Evolutionary conservation across 1,140 invertebrate genomes (phyloP), one percentile per base, ranked within the genome.

Genomic region (Tetranychus urticae): DNA sequence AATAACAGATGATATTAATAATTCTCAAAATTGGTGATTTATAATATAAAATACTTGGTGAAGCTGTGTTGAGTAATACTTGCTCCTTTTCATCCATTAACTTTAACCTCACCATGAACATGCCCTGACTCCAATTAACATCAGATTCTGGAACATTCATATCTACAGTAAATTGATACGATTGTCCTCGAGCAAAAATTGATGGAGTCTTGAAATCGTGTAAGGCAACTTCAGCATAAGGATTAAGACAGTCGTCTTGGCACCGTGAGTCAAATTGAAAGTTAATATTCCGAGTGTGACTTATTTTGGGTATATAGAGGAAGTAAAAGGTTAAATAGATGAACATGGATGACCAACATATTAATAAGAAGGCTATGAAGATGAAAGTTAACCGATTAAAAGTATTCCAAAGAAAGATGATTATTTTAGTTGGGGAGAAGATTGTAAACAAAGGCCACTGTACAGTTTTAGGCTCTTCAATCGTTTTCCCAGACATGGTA

Each of bases 361-460:
- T 57, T 33, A 42, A 10, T 14, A 60, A 7, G n/a, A 50, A 37
- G 33, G 23, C 13, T 34, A 60, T 36, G 8, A 45, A 37, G 3
- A 50, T 39, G 39, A 60, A 60, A 13, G 59, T 60, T 14, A 54
- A 31, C 7, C 47, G 46, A 52, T 47, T 33, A 33, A 59, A 48
- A 31, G 58, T 59, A 35, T 34, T 46, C 58, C 58, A 59, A 31
- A 46, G 6, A 39, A 46, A 57, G 35, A 55, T 56, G n/a, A 56
- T 56, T 6, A 61, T 31, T 31, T 39, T 58, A 48, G 37, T 70
- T 69, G 58, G 68, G 13, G 50, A 52, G 8, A 52, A 23, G 8
- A 52, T 13, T 12, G 50, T 42, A 5, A 42, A 42, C 5, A 42
- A 42, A 42, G 39, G 39, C 39, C 39, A 42, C 10, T 42, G 39